Evolutionary conservation across 2,113 vertebrate genomes (phyloP).

Genomic region (Esox niger): DNA sequence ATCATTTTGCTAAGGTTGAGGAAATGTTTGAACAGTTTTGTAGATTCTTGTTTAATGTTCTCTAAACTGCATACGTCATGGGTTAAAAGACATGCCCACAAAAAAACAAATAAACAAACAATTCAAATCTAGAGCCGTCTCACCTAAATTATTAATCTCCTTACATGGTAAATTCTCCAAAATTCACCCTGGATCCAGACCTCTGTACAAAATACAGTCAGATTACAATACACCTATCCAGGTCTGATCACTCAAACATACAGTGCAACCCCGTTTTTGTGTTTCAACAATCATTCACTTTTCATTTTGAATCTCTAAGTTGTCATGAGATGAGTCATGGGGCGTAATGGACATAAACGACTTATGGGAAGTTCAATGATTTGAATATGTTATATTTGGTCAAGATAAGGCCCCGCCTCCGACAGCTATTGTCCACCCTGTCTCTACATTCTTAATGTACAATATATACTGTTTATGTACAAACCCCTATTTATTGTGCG

Average conservation of each 20-base stretch:
- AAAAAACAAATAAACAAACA: slow-evolving; percentile 6
- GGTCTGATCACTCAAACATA: neutral
- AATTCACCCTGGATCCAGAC: neutral
- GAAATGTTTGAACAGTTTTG: neutral
- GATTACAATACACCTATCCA: neutral
- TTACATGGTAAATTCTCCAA: neutral
- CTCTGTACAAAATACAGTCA: neutral
- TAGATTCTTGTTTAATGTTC: neutral
- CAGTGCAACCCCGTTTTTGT: slow-evolving; percentile 1
- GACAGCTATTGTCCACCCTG: slow-evolving; percentile 5
- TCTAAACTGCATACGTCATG: neutral
- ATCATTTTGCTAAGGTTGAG: neutral
- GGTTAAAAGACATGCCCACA: neutral
- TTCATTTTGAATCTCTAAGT: neutral
- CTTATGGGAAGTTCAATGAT: neutral
- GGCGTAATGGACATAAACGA: neutral
- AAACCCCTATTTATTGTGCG: slow-evolving; percentile 31
- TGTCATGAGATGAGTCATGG: neutral
- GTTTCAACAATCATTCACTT: slow-evolving; percentile 2
- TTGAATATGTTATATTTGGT: neutral
- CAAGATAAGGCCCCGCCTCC: slow-evolving; percentile 8
- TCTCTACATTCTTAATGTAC: slow-evolving; percentile 7
- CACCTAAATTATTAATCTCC: neutral
- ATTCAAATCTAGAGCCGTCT: neutral
- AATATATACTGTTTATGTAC: slow-evolving; percentile 35